A percentile compares a stretch with the other conserved stretches of the same genome.
These are phyloP conservation scores for Phoenicopterus ruber DNA, from an alignment of 2,113 vertebrate genomes.

Conservation along the genomic window DNA sequence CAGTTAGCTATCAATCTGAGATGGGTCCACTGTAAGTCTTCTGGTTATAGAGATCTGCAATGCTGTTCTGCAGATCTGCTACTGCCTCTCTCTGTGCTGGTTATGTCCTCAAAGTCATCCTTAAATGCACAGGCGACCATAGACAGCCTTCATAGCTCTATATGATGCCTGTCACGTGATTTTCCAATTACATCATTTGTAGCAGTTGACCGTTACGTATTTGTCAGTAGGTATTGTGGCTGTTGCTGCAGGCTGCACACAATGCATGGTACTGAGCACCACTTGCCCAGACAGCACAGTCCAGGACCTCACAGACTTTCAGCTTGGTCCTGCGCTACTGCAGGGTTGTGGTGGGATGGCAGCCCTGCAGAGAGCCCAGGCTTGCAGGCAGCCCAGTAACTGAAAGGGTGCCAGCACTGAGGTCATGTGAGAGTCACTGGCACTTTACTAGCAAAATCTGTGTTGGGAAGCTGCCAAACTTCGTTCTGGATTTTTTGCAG, in stretches of 20 bases:
- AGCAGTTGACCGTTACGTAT: background rate
- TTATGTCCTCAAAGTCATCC: background rate
- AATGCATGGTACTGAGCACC: background rate
- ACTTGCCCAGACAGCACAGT: background rate
- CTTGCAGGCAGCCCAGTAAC: background rate
- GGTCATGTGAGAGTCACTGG: background rate
- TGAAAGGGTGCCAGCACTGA: fast-evolving
- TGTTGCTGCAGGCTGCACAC: background rate
- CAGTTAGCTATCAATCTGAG: background rate
- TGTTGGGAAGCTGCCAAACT: background rate
- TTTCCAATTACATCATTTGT: background rate
- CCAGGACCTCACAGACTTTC: background rate
- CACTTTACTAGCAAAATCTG: background rate
- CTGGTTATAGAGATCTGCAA: too few relatives aligned
- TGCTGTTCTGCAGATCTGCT: background rate
- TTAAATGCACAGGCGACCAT: background rate
- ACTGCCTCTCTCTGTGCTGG: background rate
- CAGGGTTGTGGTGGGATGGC: background rate
- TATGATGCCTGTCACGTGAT: background rate
- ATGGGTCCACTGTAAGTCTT: background rate
- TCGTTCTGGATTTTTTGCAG: background rate
- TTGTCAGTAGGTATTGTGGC: background rate
- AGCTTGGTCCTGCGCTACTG: background rate
- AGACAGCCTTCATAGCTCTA: background rate
- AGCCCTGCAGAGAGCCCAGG: background rate